A percentile compares a stretch with the other conserved stretches of the same genome.
phyloP scores from a whole-genome alignment of 2,888 invertebrate genomes.

The Parapristionchus giblindavisi region DNA sequence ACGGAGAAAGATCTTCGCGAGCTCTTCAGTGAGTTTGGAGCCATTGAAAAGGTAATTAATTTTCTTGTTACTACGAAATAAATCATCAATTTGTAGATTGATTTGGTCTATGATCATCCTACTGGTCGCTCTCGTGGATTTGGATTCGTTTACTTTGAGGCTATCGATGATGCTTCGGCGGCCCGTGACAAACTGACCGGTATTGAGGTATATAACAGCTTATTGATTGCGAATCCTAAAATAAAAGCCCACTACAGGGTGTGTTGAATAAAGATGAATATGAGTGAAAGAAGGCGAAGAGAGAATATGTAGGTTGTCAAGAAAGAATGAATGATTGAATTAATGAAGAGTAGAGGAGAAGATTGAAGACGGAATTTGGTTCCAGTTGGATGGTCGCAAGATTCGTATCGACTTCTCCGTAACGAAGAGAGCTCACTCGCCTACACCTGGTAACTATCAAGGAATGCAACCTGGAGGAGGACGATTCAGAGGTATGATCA shows the following conservation, averaged over 20 bases:
- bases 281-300: constrained; percentile 8
- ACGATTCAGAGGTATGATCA: neutral
- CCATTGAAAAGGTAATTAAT: constrained; percentile 81
- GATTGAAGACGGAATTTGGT: neutral
- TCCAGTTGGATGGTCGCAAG: constrained; percentile 47
- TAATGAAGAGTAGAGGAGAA: neutral
- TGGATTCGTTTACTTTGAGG: constrained; percentile 64
- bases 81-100: constrained; percentile 68
- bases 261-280: neutral
- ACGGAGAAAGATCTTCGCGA: constrained; percentile 90
- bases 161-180: constrained; percentile 56
- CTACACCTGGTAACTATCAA: constrained; percentile 67
- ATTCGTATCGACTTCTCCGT: constrained; percentile 66
- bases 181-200: constrained; percentile 57
- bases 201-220: constrained; percentile 25
- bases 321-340: constrained; percentile 10
- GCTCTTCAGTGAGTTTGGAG: constrained; percentile 90
- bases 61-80: neutral
- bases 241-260: neutral
- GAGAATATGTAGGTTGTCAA: neutral
- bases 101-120: constrained; percentile 95
- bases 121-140: constrained; percentile 66
- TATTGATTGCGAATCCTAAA: neutral
- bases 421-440: constrained; percentile 64
- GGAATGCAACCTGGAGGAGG: constrained; percentile 44